Evolutionary conservation across 53 echinoderm and acorn worm species (phyloP).

Genomic region (Holothuria scabra): DNA sequence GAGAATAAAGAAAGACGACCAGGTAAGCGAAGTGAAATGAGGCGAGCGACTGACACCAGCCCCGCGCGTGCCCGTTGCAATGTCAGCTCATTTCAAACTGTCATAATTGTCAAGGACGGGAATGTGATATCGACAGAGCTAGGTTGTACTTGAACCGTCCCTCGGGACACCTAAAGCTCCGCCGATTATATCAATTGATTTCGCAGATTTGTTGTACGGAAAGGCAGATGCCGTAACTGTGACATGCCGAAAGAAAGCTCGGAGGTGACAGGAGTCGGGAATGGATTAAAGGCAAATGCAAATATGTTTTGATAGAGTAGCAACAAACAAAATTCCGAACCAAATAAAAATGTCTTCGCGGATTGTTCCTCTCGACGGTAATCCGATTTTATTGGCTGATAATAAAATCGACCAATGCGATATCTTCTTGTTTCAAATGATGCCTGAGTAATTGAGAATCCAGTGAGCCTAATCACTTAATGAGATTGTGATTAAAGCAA

Average conservation of each 20-base stretch:
- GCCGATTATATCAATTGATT: constrained; percentile 42
- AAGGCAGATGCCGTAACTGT: not conserved
- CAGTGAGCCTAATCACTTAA: constrained; percentile 26
- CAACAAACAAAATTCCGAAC: constrained; percentile 27
- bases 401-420: not conserved
- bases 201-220: constrained; percentile 9
- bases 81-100: constrained; percentile 35
- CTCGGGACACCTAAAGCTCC: constrained; percentile 44
- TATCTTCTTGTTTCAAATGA: too few relatives aligned
- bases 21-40: constrained; percentile 21
- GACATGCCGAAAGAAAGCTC: not conserved
- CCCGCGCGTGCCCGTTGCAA: constrained; percentile 38
- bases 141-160: constrained; percentile 44
- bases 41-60: constrained; percentile 32
- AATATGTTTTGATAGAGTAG: constrained; percentile 27
- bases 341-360: constrained; percentile 15
- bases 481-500: constrained; percentile 1
- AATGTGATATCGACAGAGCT: constrained; percentile 37
- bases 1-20: not conserved
- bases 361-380: constrained; percentile 19
- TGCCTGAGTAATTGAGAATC: too few relatives aligned
- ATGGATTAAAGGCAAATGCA: constrained; percentile 38
- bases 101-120: constrained; percentile 52
- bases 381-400: constrained; percentile 26
- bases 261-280: not conserved